A percentile compares a stretch with the other conserved stretches of the same genome.
phyloP scores from a whole-genome alignment of 2,888 invertebrate species.

The Leptinotarsa haldemani region DNA sequence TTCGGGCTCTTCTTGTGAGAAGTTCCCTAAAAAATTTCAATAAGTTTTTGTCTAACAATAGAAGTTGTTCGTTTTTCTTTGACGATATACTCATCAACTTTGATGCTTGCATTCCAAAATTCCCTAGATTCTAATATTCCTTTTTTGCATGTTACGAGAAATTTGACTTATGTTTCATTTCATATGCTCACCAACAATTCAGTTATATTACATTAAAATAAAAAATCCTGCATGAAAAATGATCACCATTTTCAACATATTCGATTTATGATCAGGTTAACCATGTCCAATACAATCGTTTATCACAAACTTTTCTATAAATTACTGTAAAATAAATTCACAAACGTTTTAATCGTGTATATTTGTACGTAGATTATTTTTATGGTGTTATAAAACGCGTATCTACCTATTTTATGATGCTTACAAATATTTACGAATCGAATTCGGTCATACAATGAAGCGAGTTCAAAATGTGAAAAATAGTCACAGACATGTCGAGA shows the following conservation, averaged over 20 bases:
- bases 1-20: too few relatives aligned
- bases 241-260: not conserved
- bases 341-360: not conserved
- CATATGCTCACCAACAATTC: too few relatives aligned
- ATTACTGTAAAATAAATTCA: not conserved
- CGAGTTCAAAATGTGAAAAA: not conserved
- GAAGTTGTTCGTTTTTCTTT: too few relatives aligned
- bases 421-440: not conserved
- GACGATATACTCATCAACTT: too few relatives aligned
- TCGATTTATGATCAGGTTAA: constrained; percentile 8
- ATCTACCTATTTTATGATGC: not conserved
- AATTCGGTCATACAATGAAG: not conserved
- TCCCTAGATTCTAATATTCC: too few relatives aligned
- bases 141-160: too few relatives aligned
- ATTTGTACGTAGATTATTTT: constrained; percentile 7
- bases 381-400: constrained; percentile 5
- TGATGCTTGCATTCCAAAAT: too few relatives aligned
- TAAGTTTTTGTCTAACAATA: too few relatives aligned
- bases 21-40: too few relatives aligned
- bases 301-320: constrained; percentile 5
- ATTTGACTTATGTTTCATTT: too few relatives aligned
- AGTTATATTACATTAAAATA: too few relatives aligned
- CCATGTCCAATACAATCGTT: not conserved
- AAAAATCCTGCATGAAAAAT: not conserved
- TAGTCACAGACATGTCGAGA: not conserved